Percentiles rank a stretch among this genome's conserved stretches.
phyloP scores from a whole-genome alignment of 2,113 vertebrate genomes.

The Tychaedon coryphoeus region DNA sequence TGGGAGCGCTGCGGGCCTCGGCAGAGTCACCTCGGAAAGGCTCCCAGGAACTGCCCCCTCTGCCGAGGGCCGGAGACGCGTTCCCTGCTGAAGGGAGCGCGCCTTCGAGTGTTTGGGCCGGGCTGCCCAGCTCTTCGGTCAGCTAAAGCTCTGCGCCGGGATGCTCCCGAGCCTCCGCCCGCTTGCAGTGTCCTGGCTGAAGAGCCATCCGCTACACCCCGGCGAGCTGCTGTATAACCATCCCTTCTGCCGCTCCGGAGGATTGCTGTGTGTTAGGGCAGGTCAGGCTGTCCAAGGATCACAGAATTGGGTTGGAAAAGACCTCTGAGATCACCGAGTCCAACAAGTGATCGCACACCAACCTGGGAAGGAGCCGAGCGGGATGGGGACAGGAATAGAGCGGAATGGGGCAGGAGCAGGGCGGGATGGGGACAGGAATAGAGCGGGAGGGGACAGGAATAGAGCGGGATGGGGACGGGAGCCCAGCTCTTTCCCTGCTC shows the following conservation, averaged over 20 bases:
- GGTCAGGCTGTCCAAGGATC: background rate
- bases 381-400: background rate
- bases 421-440: background rate
- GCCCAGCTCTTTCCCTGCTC: background rate
- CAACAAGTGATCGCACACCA: background rate
- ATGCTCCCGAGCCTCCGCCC: rapidly evolving
- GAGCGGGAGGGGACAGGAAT: background rate
- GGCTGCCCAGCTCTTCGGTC: rapidly evolving
- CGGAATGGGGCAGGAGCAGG: background rate
- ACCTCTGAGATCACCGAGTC: background rate
- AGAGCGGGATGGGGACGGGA: no score
- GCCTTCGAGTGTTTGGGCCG: rapidly evolving
- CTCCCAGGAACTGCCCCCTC: rapidly evolving
- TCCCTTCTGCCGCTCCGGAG: rapidly evolving
- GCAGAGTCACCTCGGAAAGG: rapidly evolving
- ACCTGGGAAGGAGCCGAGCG: no score
- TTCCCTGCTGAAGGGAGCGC: rapidly evolving
- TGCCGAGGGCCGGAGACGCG: rapidly evolving
- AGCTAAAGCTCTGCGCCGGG: rapidly evolving
- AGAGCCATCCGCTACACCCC: rapidly evolving
- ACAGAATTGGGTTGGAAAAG: background rate
- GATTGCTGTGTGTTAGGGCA: rapidly evolving
- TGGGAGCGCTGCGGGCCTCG: rapidly evolving
- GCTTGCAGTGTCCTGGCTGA: rapidly evolving
- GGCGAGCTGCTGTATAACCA: rapidly evolving